A percentile compares a stretch with the other conserved stretches of the same genome.
Evolutionary conservation across 2,113 vertebrate species (phyloP).

Genomic region (Hippocampus zosterae): DNA sequence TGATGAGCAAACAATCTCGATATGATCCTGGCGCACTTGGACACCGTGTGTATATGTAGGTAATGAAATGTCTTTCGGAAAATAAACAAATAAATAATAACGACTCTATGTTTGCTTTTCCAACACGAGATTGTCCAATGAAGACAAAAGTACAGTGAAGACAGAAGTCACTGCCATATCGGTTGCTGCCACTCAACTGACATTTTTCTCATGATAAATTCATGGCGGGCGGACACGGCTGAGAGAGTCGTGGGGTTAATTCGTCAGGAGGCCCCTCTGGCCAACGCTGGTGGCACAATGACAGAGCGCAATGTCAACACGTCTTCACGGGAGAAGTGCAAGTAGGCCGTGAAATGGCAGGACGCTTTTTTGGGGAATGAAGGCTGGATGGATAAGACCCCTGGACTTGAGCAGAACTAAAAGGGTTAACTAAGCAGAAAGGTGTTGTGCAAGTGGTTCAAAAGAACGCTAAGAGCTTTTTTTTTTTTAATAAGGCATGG

Average conservation of each 20-base stretch:
- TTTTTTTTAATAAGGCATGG: neutral
- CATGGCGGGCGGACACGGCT: constrained; percentile 52
- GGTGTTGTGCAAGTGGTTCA: neutral
- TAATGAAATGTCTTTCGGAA: neutral
- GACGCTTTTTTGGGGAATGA: constrained; percentile 15
- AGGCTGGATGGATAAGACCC: neutral
- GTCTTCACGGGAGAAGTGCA: constrained; percentile 33
- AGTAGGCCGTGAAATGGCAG: constrained; percentile 59
- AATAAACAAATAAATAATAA: neutral
- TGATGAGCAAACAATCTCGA: neutral
- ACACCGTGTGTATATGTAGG: neutral
- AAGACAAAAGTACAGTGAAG: constrained; percentile 14
- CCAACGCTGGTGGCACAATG: constrained; percentile 43
- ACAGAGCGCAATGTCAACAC: constrained; percentile 59
- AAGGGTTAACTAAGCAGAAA: neutral
- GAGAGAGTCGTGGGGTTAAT: constrained; percentile 62
- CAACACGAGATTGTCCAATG: neutral
- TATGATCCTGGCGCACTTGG: neutral
- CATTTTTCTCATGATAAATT: constrained; percentile 61
- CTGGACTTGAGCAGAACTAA: too few relatives aligned
- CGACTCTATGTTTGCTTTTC: neutral
- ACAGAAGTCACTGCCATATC: constrained; percentile 3
- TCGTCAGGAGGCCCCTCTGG: constrained; percentile 61
- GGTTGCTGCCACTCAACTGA: constrained; percentile 43
- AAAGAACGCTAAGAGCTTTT: neutral